Evolutionary conservation across 2,797 vertebrate species (phyloP).

Genomic region (Macropodus opercularis): DNA sequence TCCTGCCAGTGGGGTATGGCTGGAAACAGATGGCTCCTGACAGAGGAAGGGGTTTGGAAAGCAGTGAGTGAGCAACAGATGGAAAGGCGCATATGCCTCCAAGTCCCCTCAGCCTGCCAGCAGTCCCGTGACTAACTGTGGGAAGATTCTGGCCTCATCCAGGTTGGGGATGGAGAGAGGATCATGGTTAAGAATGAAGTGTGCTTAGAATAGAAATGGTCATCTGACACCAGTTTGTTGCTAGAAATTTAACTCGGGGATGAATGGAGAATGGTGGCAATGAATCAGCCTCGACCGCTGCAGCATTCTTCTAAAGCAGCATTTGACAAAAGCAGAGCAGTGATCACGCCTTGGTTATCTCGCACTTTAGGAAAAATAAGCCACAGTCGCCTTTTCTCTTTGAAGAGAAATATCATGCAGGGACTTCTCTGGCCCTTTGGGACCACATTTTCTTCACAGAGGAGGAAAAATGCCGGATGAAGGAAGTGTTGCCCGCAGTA

Average conservation of each 20-base stretch:
- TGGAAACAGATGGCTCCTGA: constrained; percentile 85
- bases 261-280: constrained; percentile 32
- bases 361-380: constrained; percentile 33
- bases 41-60: constrained; percentile 83
- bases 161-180: constrained; percentile 69
- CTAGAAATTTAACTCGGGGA: constrained; percentile 48
- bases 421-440: constrained; percentile 38
- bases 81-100: constrained; percentile 82
- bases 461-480: constrained; percentile 50
- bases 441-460: constrained; percentile 49
- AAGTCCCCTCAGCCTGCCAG: constrained; percentile 81
- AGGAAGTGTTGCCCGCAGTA: constrained; percentile 43
- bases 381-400: constrained; percentile 23
- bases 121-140: constrained; percentile 81
- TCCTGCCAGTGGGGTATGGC: constrained; percentile 81
- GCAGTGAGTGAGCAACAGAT: constrained; percentile 82
- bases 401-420: constrained; percentile 39
- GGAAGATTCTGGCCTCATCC: constrained; percentile 74
- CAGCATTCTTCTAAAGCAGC: constrained; percentile 4
- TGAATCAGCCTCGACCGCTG: constrained; percentile 22
- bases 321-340: constrained; percentile 22
- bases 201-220: constrained; percentile 59
- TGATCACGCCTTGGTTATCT: constrained; percentile 39
- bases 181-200: constrained; percentile 60
- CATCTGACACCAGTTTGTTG: constrained; percentile 53